Base-by-base conservation (phyloP, 2,113 vertebrate species). In the Benitochromis conjunctus region DNA sequence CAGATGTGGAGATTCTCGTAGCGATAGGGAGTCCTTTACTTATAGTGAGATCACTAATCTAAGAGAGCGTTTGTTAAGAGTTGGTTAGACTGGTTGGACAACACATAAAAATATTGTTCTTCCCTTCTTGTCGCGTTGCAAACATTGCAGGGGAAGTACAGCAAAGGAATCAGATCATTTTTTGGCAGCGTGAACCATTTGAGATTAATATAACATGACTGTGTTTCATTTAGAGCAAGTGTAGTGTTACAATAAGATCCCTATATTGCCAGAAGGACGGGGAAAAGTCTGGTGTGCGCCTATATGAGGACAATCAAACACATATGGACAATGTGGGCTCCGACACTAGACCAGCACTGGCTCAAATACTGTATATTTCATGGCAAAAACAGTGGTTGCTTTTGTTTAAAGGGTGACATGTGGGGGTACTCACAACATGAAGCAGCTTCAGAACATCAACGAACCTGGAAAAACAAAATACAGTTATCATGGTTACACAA, bases 381-480 rank as follows among this genome's bases (percentile, higher is more conserved):
- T 19, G 29, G 38, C 31, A 89, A 82, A 85, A 53, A 80, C 5
- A 5, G 12, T 18, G 19, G n/a, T 48, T 43, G n/a, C 66, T 85
- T 84, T 79, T 60, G 16, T 80, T 31, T 58, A 18, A 77, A 76
- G 24, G 26, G 21, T 48, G 62, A 38, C 46, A 46, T n/a, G 19
- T 51, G 31, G 79, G 36, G 46, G 41, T 97, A 99, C 98, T 99
- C 96, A 99, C 99, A 86, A 99, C 98, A 93, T 99, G 98, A 88
- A 99, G 96, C 88, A 99, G 96, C 95, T 98, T 99, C 91, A 99
- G 96, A 84, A 98, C 98, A 83, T 99, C 97, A 88, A 99, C 99
- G 96, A 99, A 99, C 92, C 99, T 99, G 92, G 10, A 83, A 38
- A 53, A 77, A 43, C 46, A 64, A 56, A 64, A 31, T 11, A 12